Evolutionary conservation across 2,113 vertebrate species (phyloP).

Genomic region (Toxotes jaculatrix): DNA sequence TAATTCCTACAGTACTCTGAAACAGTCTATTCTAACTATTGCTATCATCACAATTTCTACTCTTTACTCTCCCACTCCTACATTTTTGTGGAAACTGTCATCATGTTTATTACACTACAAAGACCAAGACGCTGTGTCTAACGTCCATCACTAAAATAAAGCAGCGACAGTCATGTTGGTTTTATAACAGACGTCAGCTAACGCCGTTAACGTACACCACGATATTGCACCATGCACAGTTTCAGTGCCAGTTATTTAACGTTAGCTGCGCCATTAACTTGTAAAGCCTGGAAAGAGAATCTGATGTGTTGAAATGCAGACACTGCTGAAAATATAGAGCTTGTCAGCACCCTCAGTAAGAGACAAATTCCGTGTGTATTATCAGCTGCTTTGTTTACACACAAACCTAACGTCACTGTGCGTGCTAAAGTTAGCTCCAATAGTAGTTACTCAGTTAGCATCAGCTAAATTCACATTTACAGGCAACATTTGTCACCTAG

Average conservation of each 20-base stretch:
- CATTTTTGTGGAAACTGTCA: too few relatives aligned
- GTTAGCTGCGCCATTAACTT: not conserved
- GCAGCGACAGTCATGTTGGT: not conserved
- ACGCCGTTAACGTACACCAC: not conserved
- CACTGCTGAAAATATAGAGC: not conserved
- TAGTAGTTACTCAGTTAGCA: not conserved
- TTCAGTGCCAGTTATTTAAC: not conserved
- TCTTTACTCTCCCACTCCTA: not conserved
- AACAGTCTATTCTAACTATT: not conserved
- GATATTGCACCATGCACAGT: not conserved
- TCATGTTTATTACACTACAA: not conserved
- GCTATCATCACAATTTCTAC: not conserved
- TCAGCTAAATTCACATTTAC: not conserved
- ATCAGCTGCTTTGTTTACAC: constrained; percentile 21
- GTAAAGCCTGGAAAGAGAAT: not conserved
- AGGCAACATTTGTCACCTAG: not conserved
- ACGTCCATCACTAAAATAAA: not conserved
- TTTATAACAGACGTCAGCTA: not conserved
- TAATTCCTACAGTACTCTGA: not conserved
- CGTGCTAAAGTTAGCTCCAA: constrained; percentile 3
- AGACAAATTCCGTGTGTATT: not conserved
- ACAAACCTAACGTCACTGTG: not conserved
- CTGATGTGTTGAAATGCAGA: not conserved
- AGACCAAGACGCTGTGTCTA: too few relatives aligned
- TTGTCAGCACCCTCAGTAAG: not conserved